Evolutionary conservation across 53 echinoderm and acorn worm genomes (phyloP).

Genomic region (Zoroaster sp.): DNA sequence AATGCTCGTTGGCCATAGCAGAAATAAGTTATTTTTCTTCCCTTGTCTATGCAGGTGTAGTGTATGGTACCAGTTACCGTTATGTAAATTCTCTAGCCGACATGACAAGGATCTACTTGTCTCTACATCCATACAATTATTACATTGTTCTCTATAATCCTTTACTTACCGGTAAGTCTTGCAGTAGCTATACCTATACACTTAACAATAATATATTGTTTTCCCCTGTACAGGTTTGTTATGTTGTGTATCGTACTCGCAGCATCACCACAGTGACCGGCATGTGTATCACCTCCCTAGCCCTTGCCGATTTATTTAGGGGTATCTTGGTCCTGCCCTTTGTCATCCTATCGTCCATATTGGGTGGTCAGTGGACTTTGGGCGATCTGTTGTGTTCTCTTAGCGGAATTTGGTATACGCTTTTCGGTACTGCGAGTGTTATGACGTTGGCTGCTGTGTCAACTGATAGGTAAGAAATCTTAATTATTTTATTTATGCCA

Average conservation of each 20-base stretch:
- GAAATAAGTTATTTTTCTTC: too few species aligned
- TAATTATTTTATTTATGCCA: too few species aligned
- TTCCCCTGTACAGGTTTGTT: conserved; percentile 73
- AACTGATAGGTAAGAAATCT: conserved; percentile 87
- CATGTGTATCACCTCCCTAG: conserved; percentile 89
- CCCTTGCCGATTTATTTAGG: conserved; percentile 84
- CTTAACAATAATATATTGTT: too few species aligned
- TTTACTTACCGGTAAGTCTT: too few species aligned
- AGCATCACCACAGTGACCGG: conserved; percentile 94
- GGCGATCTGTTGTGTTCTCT: conserved; percentile 55
- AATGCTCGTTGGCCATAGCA: too few species aligned
- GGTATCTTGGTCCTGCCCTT: conserved; percentile 80
- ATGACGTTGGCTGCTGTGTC: conserved; percentile 91
- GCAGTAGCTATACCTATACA: too few species aligned
- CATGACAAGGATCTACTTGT: too few species aligned
- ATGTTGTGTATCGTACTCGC: conserved; percentile 85
- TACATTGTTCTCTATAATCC: too few species aligned
- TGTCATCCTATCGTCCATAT: conserved; percentile 67
- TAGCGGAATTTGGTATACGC: conserved; percentile 73
- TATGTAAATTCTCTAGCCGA: too few species aligned
- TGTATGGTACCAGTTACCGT: too few species aligned
- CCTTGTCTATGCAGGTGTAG: too few species aligned
- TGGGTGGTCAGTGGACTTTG: conserved; percentile 61
- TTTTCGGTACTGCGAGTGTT: conserved; percentile 86
- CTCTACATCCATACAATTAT: too few species aligned